These are phyloP conservation scores for Archips xylosteana DNA, from an alignment of 2,888 invertebrate species.

Conservation along the genomic window DNA sequence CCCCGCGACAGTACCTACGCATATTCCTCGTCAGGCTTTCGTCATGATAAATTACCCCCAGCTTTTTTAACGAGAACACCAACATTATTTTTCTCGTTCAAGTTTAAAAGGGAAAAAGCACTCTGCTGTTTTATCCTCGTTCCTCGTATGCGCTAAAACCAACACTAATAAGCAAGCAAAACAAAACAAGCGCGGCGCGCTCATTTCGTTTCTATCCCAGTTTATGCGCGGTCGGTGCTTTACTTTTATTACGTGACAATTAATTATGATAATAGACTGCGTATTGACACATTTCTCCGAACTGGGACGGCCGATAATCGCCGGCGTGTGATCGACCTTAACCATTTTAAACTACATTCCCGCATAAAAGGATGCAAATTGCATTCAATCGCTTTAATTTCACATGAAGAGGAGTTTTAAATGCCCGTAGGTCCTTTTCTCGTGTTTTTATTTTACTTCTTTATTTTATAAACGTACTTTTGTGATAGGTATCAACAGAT, in stretches of 20 bases:
- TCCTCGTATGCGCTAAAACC: neutral
- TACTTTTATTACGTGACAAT: constrained; percentile 31
- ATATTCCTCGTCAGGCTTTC: neutral
- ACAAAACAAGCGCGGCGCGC: constrained; percentile 28
- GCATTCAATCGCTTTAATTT: constrained; percentile 37
- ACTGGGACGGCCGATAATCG: constrained; percentile 22
- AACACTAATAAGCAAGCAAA: constrained; percentile 31
- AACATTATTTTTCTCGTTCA: constrained; percentile 7
- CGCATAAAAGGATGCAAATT: constrained; percentile 42
- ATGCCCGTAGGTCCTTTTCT: constrained; percentile 9
- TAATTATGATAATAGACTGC: constrained; percentile 24
- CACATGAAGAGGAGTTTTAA: constrained; percentile 26
- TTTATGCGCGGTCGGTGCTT: constrained; percentile 17
- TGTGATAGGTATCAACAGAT: neutral
- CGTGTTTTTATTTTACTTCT: constrained; percentile 3
- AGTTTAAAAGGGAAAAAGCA: constrained; percentile 5
- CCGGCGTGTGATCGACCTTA: constrained; percentile 30
- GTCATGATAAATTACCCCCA: neutral
- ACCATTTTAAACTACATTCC: constrained; percentile 33
- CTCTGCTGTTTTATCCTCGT: constrained; percentile 9
- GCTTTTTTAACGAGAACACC: constrained; percentile 4
- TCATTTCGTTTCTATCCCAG: constrained; percentile 25
- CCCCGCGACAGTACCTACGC: neutral
- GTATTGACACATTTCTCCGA: constrained; percentile 37
- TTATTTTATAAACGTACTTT: neutral